phyloP scores from a whole-genome alignment of 2,888 invertebrate species.

The Diaprepes abbreviatus region DNA sequence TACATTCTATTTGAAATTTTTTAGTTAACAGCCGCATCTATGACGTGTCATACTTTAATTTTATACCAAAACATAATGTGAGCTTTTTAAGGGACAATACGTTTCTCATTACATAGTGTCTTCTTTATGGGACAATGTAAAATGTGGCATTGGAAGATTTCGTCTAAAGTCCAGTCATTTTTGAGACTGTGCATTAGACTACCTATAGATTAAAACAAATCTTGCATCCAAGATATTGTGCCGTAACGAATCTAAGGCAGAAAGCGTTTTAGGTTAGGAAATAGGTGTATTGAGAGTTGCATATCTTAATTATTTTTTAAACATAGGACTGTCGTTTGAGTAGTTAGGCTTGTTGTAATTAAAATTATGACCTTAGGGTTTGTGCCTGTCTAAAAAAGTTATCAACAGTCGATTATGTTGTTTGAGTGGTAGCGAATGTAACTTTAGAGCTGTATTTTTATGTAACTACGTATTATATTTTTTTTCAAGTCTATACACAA shows the following conservation, averaged over 20 bases:
- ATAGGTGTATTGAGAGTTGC: background rate
- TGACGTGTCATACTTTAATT: too few relatives aligned
- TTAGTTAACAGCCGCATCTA: too few relatives aligned
- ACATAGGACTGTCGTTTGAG: background rate
- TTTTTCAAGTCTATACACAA: too few relatives aligned
- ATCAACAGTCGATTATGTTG: background rate
- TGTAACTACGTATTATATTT: too few relatives aligned
- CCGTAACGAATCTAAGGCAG: conserved; percentile 9
- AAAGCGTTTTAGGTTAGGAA: background rate
- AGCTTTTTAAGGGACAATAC: too few relatives aligned
- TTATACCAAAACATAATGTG: too few relatives aligned
- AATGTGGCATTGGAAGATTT: background rate
- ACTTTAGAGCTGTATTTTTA: too few relatives aligned
- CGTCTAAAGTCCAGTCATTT: conserved; percentile 10
- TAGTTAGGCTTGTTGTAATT: conserved; percentile 17
- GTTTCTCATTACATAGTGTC: too few relatives aligned
- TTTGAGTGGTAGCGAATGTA: background rate
- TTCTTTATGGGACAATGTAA: background rate
- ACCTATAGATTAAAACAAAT: background rate
- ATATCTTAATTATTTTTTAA: conserved; percentile 17
- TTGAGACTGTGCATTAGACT: background rate
- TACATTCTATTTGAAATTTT: too few relatives aligned
- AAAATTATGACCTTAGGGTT: conserved; percentile 10
- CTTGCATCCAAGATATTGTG: conserved; percentile 10
- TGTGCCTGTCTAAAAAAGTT: conserved; percentile 6